A percentile compares a stretch with the other conserved stretches of the same genome.
Evolutionary conservation across 2,888 invertebrate species (phyloP).

Genomic region (Cephus pulcher): DNA sequence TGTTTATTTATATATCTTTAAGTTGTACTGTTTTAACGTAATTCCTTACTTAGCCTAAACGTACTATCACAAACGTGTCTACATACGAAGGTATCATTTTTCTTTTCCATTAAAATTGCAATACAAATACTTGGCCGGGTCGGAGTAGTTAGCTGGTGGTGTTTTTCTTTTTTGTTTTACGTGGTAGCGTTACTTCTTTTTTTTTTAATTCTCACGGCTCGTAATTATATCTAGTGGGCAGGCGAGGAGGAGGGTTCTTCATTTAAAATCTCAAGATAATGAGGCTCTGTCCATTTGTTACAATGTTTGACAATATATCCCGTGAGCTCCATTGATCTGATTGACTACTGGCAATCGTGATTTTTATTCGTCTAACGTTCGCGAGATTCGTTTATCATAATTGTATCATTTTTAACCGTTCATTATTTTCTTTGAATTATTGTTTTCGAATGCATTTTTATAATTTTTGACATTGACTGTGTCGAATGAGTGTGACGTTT

Average conservation of each 20-base stretch:
- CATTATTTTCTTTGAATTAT: too few species aligned
- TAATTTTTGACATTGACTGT: too few species aligned
- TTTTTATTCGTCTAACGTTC: too few species aligned
- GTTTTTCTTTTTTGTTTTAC: slow-evolving; percentile 14
- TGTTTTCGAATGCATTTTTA: too few species aligned
- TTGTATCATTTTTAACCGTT: too few species aligned
- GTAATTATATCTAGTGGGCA: neutral
- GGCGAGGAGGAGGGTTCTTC: slow-evolving; percentile 15
- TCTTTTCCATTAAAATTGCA: slow-evolving; percentile 17
- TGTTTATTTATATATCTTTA: slow-evolving; percentile 2
- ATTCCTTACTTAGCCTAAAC: slow-evolving; percentile 33
- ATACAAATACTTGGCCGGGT: slow-evolving; percentile 1
- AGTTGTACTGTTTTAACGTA: slow-evolving; percentile 20
- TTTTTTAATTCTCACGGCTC: neutral
- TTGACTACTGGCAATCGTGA: too few species aligned
- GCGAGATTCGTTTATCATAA: neutral
- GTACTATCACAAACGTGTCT: slow-evolving; percentile 44
- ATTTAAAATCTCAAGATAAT: slow-evolving; percentile 14
- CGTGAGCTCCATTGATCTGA: too few species aligned
- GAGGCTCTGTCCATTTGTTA: neutral
- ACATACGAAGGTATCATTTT: slow-evolving; percentile 18
- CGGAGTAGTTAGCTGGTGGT: neutral
- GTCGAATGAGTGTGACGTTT: too few species aligned
- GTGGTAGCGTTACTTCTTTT: neutral
- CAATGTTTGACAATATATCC: neutral